Evolutionary conservation across 2,888 invertebrate species (phyloP), one percentile per base, ranked within the genome.

Genomic region (Chromoteleia sp.): DNA sequence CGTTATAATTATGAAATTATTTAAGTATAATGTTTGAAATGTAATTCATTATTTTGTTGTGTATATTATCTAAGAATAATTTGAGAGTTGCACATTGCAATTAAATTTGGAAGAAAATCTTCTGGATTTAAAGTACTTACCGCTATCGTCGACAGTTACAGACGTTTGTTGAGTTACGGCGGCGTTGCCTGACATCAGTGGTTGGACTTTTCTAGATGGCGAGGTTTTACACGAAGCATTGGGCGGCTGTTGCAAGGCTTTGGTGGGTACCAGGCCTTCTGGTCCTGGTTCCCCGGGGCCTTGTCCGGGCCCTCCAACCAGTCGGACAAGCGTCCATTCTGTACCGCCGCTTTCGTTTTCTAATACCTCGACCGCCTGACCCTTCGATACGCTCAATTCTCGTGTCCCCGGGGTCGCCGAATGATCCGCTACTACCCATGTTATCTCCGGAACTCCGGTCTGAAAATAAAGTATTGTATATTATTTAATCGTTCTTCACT

Each of bases 281-380:
- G 95, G 94, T 50, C 95, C 93, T 68, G 94, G 94, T 39, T 92
- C 92, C 6, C 77, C 77, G 0, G 54, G 61, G 0, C 89, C 81
- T 90, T 87, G 93, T 87, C 86, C 93, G 86, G 92, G 94, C 91
- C 86, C 93, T 91, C 86, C 91, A 86, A 89, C 92, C 89, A 92
- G 92, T 92, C 92, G 91, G 92, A 91, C 94, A 91, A 86, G 87
- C 12, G 92, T 92, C 92, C 92, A 92, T 78, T 92, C 92, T 36
- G 70, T 74, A 17, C 84, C 83, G 12, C 81, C 82, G 86, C 94
- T 93, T 78, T 94, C 92, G 88, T 95, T 95, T 91, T 98, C 98
- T 84, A 98, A 93, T 83, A 98, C 95, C 91, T 98, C 98, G 82
- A 98, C 98, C 92, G 98, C 98, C 92, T 98, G 98, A 19, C 98